Base-by-base conservation (phyloP, 2,888 invertebrate genomes). In the Phaonia tiefii region DNA sequence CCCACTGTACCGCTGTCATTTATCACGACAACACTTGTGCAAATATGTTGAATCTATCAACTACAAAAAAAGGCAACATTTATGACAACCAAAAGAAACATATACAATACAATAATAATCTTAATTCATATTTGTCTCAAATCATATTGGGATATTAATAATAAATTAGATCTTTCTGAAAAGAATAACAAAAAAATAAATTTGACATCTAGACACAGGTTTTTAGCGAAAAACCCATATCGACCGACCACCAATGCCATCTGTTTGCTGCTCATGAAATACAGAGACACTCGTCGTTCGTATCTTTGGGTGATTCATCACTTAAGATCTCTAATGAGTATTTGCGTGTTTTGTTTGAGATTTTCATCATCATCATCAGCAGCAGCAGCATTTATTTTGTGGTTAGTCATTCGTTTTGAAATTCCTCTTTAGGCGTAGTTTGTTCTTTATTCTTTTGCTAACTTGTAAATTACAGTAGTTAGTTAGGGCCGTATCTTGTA, bases 381-480 rank as follows among this genome's bases (percentile, higher is more conserved):
- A 5, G 26, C 26, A 13, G n/a, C 49, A 7, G 49, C n/a, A n/a
- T 54, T 26, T 31, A 15, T 31, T 58, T 26, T 49, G 15, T 17
- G 20, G 5, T 63, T 63, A 63, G 63, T 63, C 63, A 63, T 60
- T 11, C 37, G 10, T 69, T 54, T n/a, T 54, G 42, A 56, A 69
- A 69, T 69, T 69, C 54, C 42, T 44, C n/a, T 5, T 54, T 54
- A 25, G 13, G 54, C 10, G 54, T 13, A 5, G n/a, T n/a, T n/a
- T n/a, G n/a, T n/a, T n/a, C n/a, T n/a, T n/a, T 22, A 25, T 22
- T 25, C 2, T 22, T 2, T 8, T 2, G 22, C 17, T 51, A 80
- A 76, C 73, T 76, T 76, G 80, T 76, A 76, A 76, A 80, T 73
- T 73, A 76, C 80, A 76, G 56, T 46, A 69, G 75, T 76, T 80